Base-by-base conservation (phyloP, 2,113 vertebrate genomes). In the Anthoscopus minutus region DNA sequence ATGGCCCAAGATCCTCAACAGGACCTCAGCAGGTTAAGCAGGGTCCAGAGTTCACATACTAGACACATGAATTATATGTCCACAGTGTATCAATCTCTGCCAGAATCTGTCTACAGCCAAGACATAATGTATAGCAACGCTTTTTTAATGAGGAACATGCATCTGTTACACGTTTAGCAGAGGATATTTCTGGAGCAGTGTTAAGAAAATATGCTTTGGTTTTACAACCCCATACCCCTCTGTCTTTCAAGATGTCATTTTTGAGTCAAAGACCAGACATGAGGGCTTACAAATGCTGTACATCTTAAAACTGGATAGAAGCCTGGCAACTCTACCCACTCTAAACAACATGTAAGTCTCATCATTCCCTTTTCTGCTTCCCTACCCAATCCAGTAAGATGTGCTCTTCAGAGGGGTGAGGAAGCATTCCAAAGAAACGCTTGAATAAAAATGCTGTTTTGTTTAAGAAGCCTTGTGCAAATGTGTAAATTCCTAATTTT, bases 91-190 rank as follows among this genome's bases (percentile, higher is more conserved):
- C 64, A 37, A 81, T 48, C 79, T 95, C 78, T 96, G 95, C 96
- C 93, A 96, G 71, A 95, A 83, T 93, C 80, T 88, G 85, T 94
- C 93, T 90, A 51, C 86, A 92, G 95, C 93, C 92, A 95, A 89
- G 79, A 71, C 89, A 64, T 92, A 96, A 96, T 96, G 86, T 97
- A 95, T 86, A 94, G 87, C 86, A 95, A 93, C 86, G 89, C 92
- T 86, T 94, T 95, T 95, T 96, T 88, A 96, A 96, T 96, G 95
- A 96, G 94, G 80, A 97, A 90, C 94, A 94, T 64, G 92, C 93
- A 83, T 96, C 93, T 96, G 93, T 94, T 97, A 93, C 93, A 88
- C 50, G 48, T 94, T 96, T 95, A 96, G 80, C 80, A 88, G 94
- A 93, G 82, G 72, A 94, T 96, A 93, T 94, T 94, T 97, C 80